Evolutionary conservation across 2,113 vertebrate species (phyloP).

Genomic region (Takifugu bimaculatus): DNA sequence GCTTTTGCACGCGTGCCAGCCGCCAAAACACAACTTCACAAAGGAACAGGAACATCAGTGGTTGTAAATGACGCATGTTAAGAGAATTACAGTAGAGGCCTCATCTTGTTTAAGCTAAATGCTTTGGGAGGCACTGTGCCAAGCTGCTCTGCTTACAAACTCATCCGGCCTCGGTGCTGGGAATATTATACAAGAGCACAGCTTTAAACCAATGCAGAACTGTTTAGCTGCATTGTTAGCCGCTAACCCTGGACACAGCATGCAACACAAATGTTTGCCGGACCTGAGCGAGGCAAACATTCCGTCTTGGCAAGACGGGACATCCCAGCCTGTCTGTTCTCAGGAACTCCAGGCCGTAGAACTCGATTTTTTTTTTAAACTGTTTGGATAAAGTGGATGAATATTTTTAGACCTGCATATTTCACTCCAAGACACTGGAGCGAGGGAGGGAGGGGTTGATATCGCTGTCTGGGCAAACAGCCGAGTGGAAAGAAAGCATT

Average conservation of each 20-base stretch:
- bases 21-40: not conserved
- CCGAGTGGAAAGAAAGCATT: slow-evolving; percentile 70
- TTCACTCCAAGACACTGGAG: slow-evolving; percentile 61
- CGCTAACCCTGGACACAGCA: slow-evolving; percentile 12
- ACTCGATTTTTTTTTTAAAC: slow-evolving; percentile 44
- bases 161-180: slow-evolving; percentile 6
- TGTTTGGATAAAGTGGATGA: slow-evolving; percentile 69
- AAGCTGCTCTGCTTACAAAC: slow-evolving; percentile 39
- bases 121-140: slow-evolving; percentile 21
- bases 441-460: slow-evolving; percentile 19
- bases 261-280: slow-evolving; percentile 27
- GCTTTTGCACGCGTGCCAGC: not conserved
- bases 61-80: slow-evolving; percentile 28
- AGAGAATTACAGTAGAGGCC: slow-evolving; percentile 18
- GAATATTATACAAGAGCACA: slow-evolving; percentile 39
- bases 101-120: slow-evolving; percentile 43
- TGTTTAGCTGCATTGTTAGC: not conserved
- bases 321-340: slow-evolving; percentile 46
- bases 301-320: slow-evolving; percentile 36
- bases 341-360: slow-evolving; percentile 41
- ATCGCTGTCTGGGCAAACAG: slow-evolving; percentile 67
- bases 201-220: not conserved
- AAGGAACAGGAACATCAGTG: not conserved
- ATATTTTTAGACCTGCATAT: slow-evolving; percentile 77
- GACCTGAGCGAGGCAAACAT: slow-evolving; percentile 45